Conservation (phyloP, 2,888 invertebrate genomes). For the Drosophila subsilvestris region DNA sequence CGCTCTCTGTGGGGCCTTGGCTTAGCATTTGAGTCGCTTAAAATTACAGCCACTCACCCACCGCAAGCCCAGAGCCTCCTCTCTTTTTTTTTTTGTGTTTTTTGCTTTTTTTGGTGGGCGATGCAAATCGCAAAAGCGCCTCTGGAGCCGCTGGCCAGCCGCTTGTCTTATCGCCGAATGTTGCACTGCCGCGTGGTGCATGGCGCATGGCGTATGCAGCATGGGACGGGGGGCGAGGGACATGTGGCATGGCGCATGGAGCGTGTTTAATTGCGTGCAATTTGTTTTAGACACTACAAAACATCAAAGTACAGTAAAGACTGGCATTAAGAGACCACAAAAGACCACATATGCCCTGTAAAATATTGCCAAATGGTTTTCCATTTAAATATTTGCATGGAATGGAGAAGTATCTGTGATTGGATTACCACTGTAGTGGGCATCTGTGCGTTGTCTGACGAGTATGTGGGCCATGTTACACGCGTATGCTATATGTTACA, state of each 20-base stretch:
- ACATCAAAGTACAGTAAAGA: constrained; percentile 30
- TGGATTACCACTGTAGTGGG: constrained; percentile 10
- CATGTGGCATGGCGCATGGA: constrained; percentile 31
- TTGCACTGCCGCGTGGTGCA: constrained; percentile 11
- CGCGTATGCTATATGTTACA: constrained; percentile 50
- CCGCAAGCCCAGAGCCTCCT: background rate
- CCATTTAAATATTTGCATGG: background rate
- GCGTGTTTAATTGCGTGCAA: constrained; percentile 77
- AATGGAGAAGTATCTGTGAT: background rate
- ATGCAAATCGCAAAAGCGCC: constrained; percentile 34
- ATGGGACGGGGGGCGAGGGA: constrained; percentile 5
- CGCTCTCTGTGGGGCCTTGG: background rate
- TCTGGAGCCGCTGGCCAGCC: constrained; percentile 34
- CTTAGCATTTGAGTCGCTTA: constrained; percentile 1
- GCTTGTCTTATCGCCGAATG: constrained; percentile 1
- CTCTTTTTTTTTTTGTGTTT: background rate
- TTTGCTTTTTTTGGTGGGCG: constrained; percentile 21
- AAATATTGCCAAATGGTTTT: background rate
- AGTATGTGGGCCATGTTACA: constrained; percentile 41
- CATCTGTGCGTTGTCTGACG: constrained; percentile 22
- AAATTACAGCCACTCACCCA: background rate
- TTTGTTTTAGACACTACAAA: constrained; percentile 63
- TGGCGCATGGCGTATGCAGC: constrained; percentile 16
- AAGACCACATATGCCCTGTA: no score
- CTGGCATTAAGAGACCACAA: background rate